Evolutionary conservation across 2,113 vertebrate species (phyloP).

Genomic region (Drymodes brunneopygia): DNA sequence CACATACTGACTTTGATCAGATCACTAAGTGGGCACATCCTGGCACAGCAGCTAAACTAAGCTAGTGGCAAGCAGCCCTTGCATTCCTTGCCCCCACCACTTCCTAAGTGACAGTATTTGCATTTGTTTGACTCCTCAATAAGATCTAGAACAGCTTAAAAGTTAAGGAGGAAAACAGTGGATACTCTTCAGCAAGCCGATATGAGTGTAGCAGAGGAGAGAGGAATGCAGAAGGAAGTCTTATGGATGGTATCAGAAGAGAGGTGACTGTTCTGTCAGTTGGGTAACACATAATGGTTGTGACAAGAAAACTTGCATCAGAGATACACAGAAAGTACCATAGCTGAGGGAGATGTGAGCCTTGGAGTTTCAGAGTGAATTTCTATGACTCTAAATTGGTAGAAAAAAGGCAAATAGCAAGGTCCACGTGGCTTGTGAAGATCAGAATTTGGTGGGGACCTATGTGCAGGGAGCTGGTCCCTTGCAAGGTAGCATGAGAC

Average conservation of each 20-base stretch:
- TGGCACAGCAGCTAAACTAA: neutral
- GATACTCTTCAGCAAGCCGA: neutral
- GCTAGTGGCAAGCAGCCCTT: neutral
- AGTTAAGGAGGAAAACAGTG: neutral
- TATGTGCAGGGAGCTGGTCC: neutral
- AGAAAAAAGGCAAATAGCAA: neutral
- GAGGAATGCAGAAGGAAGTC: neutral
- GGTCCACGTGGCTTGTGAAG: neutral
- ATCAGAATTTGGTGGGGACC: neutral
- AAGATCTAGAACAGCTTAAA: neutral
- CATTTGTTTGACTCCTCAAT: neutral
- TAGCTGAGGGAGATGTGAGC: neutral
- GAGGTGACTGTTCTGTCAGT: neutral
- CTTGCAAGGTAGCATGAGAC: fast-evolving
- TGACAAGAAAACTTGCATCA: neutral
- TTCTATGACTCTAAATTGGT: neutral
- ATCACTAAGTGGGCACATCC: neutral
- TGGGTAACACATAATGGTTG: neutral
- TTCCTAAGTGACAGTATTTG: neutral
- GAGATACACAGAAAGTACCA: neutral
- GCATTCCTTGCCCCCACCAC: neutral
- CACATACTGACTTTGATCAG: neutral
- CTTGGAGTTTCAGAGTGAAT: neutral
- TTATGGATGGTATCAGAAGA: neutral
- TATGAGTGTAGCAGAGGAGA: neutral